Evolutionary conservation across 2,888 invertebrate species (phyloP).

Genomic region (Yponomeuta cagnagella): DNA sequence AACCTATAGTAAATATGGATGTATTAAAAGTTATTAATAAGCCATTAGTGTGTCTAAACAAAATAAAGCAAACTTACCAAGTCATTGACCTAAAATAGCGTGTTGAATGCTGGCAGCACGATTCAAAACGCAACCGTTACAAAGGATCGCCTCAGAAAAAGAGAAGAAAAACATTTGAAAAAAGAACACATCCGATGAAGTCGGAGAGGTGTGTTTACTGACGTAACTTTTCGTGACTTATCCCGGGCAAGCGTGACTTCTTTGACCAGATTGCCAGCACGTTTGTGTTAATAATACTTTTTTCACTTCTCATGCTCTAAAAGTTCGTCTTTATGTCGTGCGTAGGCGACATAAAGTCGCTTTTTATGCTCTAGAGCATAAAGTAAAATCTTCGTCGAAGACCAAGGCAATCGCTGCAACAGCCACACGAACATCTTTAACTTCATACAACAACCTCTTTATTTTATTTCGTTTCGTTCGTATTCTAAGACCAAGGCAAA

Average conservation of each 20-base stretch:
- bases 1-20: no score
- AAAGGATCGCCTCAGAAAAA: slow-evolving; percentile 33
- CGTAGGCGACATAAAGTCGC: no score
- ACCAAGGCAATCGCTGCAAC: no score
- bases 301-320: no score
- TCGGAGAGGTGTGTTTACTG: slow-evolving; percentile 44
- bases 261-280: slow-evolving; percentile 38
- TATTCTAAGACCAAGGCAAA: no score
- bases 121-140: slow-evolving; percentile 32
- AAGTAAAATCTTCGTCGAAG: no score
- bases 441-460: no score
- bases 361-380: no score
- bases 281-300: not conserved
- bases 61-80: not conserved
- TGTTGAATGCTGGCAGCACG: slow-evolving; percentile 14
- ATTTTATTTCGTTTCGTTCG: no score
- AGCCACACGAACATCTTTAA: no score
- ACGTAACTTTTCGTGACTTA: slow-evolving; percentile 50
- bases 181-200: slow-evolving; percentile 15
- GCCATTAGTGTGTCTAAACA: not conserved
- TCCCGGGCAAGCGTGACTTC: slow-evolving; percentile 38
- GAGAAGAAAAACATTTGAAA: slow-evolving; percentile 18
- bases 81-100: slow-evolving; percentile 20
- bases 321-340: no score
- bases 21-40: not conserved